phyloP scores from a whole-genome alignment of 2,113 vertebrate genomes.

The Desmodus rotundus region DNA sequence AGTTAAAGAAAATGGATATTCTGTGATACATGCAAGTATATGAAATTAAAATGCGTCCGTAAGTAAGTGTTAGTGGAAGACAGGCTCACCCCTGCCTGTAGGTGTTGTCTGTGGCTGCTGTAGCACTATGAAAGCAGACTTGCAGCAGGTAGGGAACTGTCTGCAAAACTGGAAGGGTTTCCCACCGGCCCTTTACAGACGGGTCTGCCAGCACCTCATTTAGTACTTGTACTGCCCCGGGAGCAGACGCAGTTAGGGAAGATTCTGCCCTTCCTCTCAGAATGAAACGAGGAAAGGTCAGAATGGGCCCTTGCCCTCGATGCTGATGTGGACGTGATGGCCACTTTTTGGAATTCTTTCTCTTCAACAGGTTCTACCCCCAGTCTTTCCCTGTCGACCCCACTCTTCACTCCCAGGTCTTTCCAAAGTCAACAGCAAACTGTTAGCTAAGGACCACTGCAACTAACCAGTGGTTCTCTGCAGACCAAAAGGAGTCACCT shows the following conservation, averaged over 20 bases:
- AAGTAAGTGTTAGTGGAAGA: neutral
- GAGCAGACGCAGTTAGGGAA: neutral
- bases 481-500: neutral
- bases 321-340: accelerated
- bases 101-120: accelerated
- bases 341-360: neutral
- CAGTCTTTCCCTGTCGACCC: neutral
- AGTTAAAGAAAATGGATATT: neutral
- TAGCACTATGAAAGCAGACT: accelerated
- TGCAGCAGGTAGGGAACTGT: accelerated
- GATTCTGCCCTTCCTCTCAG: neutral
- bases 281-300: neutral
- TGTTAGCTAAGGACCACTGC: neutral
- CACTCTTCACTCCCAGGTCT: neutral
- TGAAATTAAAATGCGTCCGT: neutral
- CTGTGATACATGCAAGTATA: neutral
- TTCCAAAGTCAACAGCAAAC: neutral
- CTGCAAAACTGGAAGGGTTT: neutral
- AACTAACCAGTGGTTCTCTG: neutral
- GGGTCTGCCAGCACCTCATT: neutral
- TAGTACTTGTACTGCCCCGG: neutral
- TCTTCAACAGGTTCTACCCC: neutral
- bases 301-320: accelerated
- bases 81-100: accelerated
- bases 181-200: neutral